Evolutionary conservation across 2,888 invertebrate genomes (phyloP).

Genomic region (Lomographa bimaculata): DNA sequence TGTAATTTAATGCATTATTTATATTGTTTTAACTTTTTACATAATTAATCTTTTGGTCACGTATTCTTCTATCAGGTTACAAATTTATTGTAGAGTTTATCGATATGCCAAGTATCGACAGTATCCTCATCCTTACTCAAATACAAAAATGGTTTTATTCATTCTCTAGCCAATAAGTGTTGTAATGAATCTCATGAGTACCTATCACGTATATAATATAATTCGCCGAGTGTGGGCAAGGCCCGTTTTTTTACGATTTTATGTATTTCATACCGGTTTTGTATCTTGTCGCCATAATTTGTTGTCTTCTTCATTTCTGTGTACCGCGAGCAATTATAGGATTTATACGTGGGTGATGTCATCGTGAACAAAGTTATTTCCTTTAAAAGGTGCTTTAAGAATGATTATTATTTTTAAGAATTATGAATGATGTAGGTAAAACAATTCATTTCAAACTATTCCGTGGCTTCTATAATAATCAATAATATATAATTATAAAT

Average conservation of each 20-base stretch:
- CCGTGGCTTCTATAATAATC: too few relatives aligned
- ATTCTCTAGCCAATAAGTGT: slow-evolving; percentile 75
- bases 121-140: slow-evolving; percentile 47
- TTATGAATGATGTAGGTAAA: too few relatives aligned
- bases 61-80: too few relatives aligned
- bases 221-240: slow-evolving; percentile 73
- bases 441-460: too few relatives aligned
- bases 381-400: slow-evolving; percentile 29
- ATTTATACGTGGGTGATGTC: slow-evolving; percentile 33
- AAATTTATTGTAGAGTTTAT: too few relatives aligned
- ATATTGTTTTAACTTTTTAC: too few relatives aligned
- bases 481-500: too few relatives aligned
- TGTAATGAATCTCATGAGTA: slow-evolving; percentile 79
- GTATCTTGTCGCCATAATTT: slow-evolving; percentile 63
- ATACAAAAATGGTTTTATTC: slow-evolving; percentile 76
- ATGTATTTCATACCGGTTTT: slow-evolving; percentile 73
- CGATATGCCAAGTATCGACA: slow-evolving; percentile 20
- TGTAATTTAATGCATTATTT: too few relatives aligned
- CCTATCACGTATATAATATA: slow-evolving; percentile 72
- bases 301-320: slow-evolving; percentile 34
- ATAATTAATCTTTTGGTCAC: too few relatives aligned
- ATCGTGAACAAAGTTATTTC: slow-evolving; percentile 28
- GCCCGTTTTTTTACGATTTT: slow-evolving; percentile 63
- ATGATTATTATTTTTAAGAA: slow-evolving; percentile 21
- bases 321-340: slow-evolving; percentile 34